Base-by-base conservation (phyloP, 1,140 invertebrate species). In the Atta cephalotes region DNA sequence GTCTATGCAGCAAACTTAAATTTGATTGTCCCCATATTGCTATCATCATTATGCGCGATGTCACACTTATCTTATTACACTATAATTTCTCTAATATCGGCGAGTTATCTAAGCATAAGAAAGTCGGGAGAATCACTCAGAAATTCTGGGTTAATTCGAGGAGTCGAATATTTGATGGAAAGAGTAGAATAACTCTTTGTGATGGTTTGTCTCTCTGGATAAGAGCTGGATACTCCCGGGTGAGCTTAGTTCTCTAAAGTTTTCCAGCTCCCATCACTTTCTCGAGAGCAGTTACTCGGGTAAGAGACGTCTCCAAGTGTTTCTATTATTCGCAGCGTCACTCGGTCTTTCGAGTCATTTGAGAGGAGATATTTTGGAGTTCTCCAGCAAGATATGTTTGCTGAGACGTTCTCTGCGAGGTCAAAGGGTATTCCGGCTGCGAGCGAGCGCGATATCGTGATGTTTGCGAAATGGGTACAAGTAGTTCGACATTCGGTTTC, bases 161-260 rank as follows among this genome's bases (percentile, higher is more conserved):
- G 2, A 49, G 28, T 10, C 39, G 35, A 25, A 31, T 35, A 62
- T 6, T 16, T 72, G 35, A 65, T 35, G 21, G 18, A 53, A 80
- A 51, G 80, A 74, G 70, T n/a, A 25, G 56, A 63, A 45, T 63
- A 71, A 71, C 66, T 81, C 35, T 60, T 31, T 70, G 39, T 12
- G 70, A 76, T 84, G 56, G 80, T 62, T 63, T 18, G 56, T 49
- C 66, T 21, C 66, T 49, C 10, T 21, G 39, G 10, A 53, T 49
- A 68, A 72, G 80, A 71, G 80, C 45, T 66, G 49, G 70, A 28
- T 39, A 45, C n/a, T 84, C 80, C 80, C 80, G 70, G 39, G 70
- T 51, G 80, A 84, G 39, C 70, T 49, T 25, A 76, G 70, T 84
- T 51, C 70, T 76, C 80, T 56, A 76, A 84, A 84, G 39, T 84